Conservation (phyloP, 2,888 invertebrate genomes). For the Phanerotoma sp. region DNA sequence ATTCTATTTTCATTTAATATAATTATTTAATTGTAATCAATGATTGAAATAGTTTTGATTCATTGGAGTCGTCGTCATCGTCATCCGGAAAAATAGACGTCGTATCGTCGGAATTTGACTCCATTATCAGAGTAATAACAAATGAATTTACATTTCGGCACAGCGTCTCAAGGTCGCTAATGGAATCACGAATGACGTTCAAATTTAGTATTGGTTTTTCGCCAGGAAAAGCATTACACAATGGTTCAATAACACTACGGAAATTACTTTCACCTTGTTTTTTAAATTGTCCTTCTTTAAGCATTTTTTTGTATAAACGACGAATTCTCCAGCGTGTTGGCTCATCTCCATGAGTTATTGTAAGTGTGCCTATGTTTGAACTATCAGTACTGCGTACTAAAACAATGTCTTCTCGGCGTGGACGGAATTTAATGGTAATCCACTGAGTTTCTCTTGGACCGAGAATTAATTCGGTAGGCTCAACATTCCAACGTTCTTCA, state of each 20-base stretch:
- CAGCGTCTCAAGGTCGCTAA: conserved; percentile 50
- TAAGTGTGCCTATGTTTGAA: conserved; percentile 58
- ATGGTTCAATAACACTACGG: conserved; percentile 45
- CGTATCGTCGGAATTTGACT: conserved; percentile 49
- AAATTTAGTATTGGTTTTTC: conserved; percentile 47
- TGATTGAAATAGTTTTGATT: conserved; percentile 52
- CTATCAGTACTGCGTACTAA: conserved; percentile 49
- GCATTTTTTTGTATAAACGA: conserved; percentile 51
- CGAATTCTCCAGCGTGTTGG: conserved; percentile 57
- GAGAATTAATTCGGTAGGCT: conserved; percentile 57
- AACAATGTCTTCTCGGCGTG: conserved; percentile 59
- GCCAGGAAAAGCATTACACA: conserved; percentile 49
- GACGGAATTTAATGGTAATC: conserved; percentile 57
- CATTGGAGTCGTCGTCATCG: conserved; percentile 49
- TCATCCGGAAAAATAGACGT: conserved; percentile 49
- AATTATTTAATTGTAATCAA: conserved; percentile 41
- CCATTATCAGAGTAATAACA: conserved; percentile 52
- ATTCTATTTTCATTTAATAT: conserved; percentile 47
- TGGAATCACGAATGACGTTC: conserved; percentile 46
- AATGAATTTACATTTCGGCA: conserved; percentile 50
- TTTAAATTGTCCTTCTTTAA: conserved; percentile 43
- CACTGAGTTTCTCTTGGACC: conserved; percentile 54
- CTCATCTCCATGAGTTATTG: conserved; percentile 60
- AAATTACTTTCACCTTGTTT: conserved; percentile 44
- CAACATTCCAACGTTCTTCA: conserved; percentile 51